Evolutionary conservation across 2,113 vertebrate species (phyloP).

Genomic region (Laticauda laticaudata): DNA sequence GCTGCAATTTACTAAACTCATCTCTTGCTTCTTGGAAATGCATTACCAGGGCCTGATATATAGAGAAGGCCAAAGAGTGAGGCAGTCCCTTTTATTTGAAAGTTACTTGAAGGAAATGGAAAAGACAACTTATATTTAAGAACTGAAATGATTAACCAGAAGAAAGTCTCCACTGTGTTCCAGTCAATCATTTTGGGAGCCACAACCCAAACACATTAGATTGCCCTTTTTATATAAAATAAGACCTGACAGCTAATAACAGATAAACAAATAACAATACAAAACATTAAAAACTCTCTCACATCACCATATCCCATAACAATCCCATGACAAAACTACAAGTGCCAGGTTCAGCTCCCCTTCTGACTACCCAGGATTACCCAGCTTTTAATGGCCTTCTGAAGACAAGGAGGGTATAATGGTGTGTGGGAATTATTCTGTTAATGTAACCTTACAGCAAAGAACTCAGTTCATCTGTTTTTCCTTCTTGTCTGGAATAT

Average conservation of each 20-base stretch:
- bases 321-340: background rate
- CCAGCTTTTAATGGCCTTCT: background rate
- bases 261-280: background rate
- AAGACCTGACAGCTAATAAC: background rate
- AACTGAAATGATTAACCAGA: slow-evolving; percentile 72
- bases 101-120: slow-evolving; percentile 75
- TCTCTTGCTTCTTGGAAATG: slow-evolving; percentile 71
- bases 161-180: slow-evolving; percentile 43
- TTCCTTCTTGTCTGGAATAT: no score
- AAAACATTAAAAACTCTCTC: background rate
- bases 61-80: slow-evolving; percentile 73
- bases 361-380: background rate
- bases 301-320: background rate
- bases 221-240: background rate
- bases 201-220: background rate
- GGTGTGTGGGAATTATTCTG: background rate
- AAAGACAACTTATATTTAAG: slow-evolving; percentile 76
- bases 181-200: background rate
- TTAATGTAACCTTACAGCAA: background rate
- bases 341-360: background rate
- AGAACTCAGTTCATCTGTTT: background rate
- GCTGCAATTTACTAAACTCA: slow-evolving; percentile 75
- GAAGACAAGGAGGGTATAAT: background rate
- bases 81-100: slow-evolving; percentile 69
- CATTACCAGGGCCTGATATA: slow-evolving; percentile 73